Evolutionary conservation across 1,140 invertebrate species (phyloP), one percentile per base, ranked within the genome.

Genomic region (Lepeophtheirus salmonis): DNA sequence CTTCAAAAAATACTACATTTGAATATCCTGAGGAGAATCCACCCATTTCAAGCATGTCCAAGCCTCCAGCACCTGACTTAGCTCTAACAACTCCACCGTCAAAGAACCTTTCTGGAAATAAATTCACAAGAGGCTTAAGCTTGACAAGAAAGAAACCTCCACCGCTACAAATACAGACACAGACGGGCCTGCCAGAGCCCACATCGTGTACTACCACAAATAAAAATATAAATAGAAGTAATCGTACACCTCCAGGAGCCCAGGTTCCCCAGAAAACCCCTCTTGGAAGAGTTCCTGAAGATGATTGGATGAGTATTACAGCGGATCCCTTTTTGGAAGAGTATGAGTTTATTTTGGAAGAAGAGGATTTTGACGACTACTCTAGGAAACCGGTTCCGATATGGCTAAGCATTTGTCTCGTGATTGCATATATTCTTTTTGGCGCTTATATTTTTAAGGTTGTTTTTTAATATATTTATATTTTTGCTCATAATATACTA

Each of bases 361-460:
- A 63, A 3, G 62, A 65, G 26, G 66, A 66, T 10, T 64, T 66
- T 14, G 64, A 67, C 70, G 49, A 65, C 60, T 67, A 79, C 76
- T 63, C 79, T 79, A 67, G 63, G 24, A 63, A 57, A 41, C 85
- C 85, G 0, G 86, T 89, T 1, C 89, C 88, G 0, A 91, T 94
- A 65, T 89, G 86, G 84, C 72, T 92, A 22, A 89, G 86, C 68
- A 82, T 91, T 30, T 82, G 86, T 65, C 76, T 92, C 0, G 89
- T 92, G 2, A 78, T 89, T 13, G 83, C 83, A 30, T 91, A 91
- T 68, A 90, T 91, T 64, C 76, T 89, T 50, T 84, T 82, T 0
- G 88, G 89, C 1, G 87, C 86, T 0, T 84, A 80, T 61, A 77
- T 91, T 0, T 92, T 95, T 71, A 79, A 78, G 51, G 74, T 56